Conservation (phyloP, 2,888 invertebrate species). For the Cyclophora albipunctata region DNA sequence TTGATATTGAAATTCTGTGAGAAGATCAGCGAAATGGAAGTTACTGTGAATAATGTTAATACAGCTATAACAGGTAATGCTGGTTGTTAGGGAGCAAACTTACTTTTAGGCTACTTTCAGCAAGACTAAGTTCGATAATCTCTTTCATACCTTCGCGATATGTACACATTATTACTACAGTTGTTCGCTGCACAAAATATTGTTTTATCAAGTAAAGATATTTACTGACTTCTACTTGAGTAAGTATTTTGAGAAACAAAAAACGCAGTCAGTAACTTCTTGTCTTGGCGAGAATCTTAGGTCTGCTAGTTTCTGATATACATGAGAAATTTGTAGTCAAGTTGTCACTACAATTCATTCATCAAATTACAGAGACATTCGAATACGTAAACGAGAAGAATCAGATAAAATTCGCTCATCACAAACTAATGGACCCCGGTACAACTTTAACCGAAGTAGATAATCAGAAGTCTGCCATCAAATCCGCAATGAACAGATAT, state of each 20-base stretch:
- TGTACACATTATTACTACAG: no score
- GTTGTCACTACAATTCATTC: neutral
- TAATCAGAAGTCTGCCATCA: neutral
- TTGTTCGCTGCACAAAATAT: neutral
- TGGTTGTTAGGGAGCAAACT: no score
- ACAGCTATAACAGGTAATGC: constrained; percentile 36
- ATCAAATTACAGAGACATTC: constrained; percentile 16
- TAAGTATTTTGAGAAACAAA: neutral
- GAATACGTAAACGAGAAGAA: neutral
- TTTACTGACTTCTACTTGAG: neutral
- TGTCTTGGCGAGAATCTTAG: no score
- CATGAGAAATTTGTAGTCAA: neutral
- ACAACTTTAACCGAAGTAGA: neutral
- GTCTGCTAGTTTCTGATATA: no score
- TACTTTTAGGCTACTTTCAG: no score
- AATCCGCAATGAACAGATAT: constrained; percentile 19
- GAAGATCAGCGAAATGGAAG: constrained; percentile 38
- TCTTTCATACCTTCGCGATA: no score
- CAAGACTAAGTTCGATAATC: no score
- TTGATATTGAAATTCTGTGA: constrained; percentile 49
- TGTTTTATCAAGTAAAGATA: neutral
- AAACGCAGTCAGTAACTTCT: no score
- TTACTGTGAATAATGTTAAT: constrained; percentile 42
- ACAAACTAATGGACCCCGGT: neutral
- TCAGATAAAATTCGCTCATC: neutral